phyloP scores from a whole-genome alignment of 1,140 invertebrate species.

The Neodiprion virginianus region DNA sequence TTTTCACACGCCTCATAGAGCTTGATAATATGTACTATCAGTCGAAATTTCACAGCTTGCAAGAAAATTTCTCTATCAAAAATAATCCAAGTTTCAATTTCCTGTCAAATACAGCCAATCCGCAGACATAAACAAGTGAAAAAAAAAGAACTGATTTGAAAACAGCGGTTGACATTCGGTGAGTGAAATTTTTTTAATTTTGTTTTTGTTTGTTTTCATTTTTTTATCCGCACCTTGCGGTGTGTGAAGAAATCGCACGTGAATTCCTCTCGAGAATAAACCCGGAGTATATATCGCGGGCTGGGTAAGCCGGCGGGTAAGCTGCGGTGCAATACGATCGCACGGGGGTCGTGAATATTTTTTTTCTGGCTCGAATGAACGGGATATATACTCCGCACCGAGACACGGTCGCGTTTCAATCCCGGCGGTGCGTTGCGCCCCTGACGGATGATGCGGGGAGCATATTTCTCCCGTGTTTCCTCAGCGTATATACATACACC shows the following conservation, averaged over 20 bases:
- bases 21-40: too few species aligned
- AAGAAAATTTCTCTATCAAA: too few species aligned
- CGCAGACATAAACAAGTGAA: not conserved
- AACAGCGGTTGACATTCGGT: constrained; percentile 8
- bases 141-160: constrained; percentile 6
- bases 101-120: too few species aligned
- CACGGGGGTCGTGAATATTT: not conserved
- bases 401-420: not conserved
- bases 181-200: not conserved
- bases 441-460: not conserved
- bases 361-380: not conserved
- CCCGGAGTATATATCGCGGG: not conserved
- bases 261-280: not conserved
- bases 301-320: not conserved
- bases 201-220: not conserved
- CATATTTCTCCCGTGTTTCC: not conserved
- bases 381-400: not conserved
- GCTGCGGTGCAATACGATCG: not conserved
- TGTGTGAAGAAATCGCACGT: not conserved
- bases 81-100: too few species aligned
- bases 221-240: not conserved
- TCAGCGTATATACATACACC: not conserved
- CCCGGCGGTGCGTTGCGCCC: not conserved
- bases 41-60: too few species aligned
- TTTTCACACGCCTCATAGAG: too few species aligned